Evolutionary conservation across 2,113 vertebrate genomes (phyloP), one percentile per base, ranked within the genome.

Genomic region (Cottus gobio): DNA sequence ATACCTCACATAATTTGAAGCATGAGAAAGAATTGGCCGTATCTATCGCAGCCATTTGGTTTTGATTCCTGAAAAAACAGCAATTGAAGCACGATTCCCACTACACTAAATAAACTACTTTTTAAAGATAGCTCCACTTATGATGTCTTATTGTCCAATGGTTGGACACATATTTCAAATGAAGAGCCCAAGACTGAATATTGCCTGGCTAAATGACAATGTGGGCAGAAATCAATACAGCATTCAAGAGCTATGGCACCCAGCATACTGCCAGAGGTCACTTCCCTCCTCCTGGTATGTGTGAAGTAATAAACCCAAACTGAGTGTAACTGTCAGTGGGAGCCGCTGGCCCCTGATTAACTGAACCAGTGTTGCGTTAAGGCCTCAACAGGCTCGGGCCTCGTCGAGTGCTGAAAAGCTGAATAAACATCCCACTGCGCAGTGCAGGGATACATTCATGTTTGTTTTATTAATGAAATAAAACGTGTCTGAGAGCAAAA

Each of bases 1-100:
- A 89, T 87, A 66, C 81, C 79, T 74, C 46, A 9, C 79, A 85
- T 90, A 84, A 87, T 79, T 83, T 57, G 68, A 85, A 76, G 85
- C 80, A 80, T 77, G 74, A 56, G 56, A 64, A 56, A 82, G 67
- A 81, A 79, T 13, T 37, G 52, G 71, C 77, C 64, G 36, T 82
- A 88, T 86, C 57, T 36, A 85, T 90, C 79, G 82, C 44, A 66
- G 61, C 56, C 61, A 80, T 78, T 71, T 52, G 37, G 31, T 57
- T 73, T 46, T 26, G 7, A 9, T 1, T 63, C 36, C 37, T n/a
- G 2, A 57, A 71, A 67, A 24, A 56, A 58, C 26, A 46, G 31
- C 37, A n/a, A 30, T 39, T 50, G 5, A 64, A 42, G 5, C 11
- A 12, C 7, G 4, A 50, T 39, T 64, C 22, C 5, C 16, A 28